Evolutionary conservation across 2,888 invertebrate species (phyloP), one percentile per base, ranked within the genome.

Genomic region (Atethmia centrago): DNA sequence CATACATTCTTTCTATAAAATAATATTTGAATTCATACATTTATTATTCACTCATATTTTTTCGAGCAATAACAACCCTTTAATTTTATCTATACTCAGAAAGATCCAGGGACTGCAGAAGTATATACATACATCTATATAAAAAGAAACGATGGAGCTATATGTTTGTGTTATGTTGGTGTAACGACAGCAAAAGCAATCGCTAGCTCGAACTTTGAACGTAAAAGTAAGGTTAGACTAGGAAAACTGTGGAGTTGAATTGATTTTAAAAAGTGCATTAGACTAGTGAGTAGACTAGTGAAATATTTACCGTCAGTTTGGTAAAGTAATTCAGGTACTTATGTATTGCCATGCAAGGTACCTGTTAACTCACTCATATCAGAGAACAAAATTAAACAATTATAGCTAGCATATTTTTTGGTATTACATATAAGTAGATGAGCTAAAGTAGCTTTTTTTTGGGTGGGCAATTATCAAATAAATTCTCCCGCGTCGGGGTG

Each of bases 131-230:
- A 7, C 56, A 40, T 51, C 7, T 40, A 25, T 55, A 47, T 67
- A 66, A 55, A 78, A 56, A 58, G 9, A 67, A 58, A 71, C 19
- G 40, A 8, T 5, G 21, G 31, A 73, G 74, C 19, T 83, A 19
- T 81, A 61, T 75, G 31, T 80, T 65, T 74, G 47, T 58, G 28
- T 58, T 79, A 70, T 70, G 69, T 75, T 53, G 59, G 65, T 64
- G 25, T 84, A 66, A 84, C 82, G 85, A 81, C 85, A 69, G 49
- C 59, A 45, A 40, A 71, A 85, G 72, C 72, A 72, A 68, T 85
- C 49, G 69, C 42, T 36, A 21, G 53, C 42, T 55, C 42, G 42
- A 85, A 83, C 68, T 83, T 85, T 21, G 40, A 45, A 82, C 79
- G 56, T 82, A 71, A 85, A 85, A 65, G 47, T 55, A 40, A 49